Percentiles rank a stretch among this genome's conserved stretches.
Conservation (phyloP, 2,888 invertebrate species). For the Gymnocheta viridis region DNA sequence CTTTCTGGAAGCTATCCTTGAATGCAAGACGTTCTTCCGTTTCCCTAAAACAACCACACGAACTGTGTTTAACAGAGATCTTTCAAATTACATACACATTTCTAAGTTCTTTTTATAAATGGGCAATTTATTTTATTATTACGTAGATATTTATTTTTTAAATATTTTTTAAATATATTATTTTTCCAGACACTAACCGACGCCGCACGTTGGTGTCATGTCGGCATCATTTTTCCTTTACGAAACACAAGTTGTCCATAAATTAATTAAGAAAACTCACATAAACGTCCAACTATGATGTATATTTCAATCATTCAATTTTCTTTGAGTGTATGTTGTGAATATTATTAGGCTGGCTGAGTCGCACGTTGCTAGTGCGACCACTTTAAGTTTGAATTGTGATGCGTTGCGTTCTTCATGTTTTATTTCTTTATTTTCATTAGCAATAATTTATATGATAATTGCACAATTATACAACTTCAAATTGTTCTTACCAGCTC, state of each 20-base stretch:
- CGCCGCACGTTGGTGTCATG: constrained; percentile 8
- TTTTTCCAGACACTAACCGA: background rate
- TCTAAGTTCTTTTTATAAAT: background rate
- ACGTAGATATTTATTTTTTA: too few relatives aligned
- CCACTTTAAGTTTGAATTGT: background rate
- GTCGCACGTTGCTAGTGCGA: background rate
- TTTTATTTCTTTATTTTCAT: constrained; percentile 18
- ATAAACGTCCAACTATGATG: background rate
- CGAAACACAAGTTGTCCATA: background rate
- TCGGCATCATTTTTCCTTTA: background rate
- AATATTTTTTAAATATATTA: background rate
- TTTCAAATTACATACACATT: background rate
- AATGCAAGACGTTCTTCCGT: too few relatives aligned
- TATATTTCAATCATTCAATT: background rate
- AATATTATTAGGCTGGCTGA: background rate
- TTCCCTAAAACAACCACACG: too few relatives aligned
- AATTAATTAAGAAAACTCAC: constrained; percentile 11
- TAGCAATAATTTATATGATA: constrained; percentile 58
- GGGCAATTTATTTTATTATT: background rate
- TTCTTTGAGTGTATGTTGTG: constrained; percentile 23
- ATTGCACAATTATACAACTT: constrained; percentile 43
- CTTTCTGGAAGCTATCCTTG: too few relatives aligned
- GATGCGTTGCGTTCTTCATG: background rate
- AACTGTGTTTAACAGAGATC: too few relatives aligned
- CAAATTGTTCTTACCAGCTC: background rate